Conservation (phyloP, 2,888 invertebrate genomes). For the Drosophila emarginata region DNA sequence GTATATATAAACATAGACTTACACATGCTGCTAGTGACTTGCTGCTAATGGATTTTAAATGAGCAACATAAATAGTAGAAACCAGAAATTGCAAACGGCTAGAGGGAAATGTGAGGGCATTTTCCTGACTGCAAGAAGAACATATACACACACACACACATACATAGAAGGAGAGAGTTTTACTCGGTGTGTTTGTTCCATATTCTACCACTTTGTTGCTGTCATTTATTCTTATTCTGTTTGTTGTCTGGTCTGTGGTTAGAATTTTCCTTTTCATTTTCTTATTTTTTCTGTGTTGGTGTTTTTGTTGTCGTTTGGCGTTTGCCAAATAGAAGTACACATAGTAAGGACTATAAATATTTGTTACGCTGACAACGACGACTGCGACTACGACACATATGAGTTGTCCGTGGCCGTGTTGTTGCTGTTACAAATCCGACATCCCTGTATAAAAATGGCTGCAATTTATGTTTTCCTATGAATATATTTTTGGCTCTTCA, state of each 20-base stretch:
- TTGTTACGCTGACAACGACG: slow-evolving; percentile 70
- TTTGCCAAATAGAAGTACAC: slow-evolving; percentile 50
- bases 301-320: slow-evolving; percentile 23
- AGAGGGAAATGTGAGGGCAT: neutral
- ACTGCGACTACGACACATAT: slow-evolving; percentile 39
- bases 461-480: slow-evolving; percentile 80
- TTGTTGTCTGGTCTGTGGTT: slow-evolving; percentile 44
- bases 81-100: slow-evolving; percentile 61
- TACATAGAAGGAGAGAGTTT: neutral
- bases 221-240: slow-evolving; percentile 64
- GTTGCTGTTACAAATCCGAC: slow-evolving; percentile 72
- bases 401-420: slow-evolving; percentile 28
- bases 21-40: slow-evolving; percentile 26
- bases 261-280: slow-evolving; percentile 22
- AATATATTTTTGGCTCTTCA: slow-evolving; percentile 62
- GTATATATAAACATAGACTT: neutral
- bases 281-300: slow-evolving; percentile 36
- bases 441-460: slow-evolving; percentile 74
- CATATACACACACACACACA: neutral
- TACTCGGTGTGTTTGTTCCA: slow-evolving; percentile 20
- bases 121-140: neutral
- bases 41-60: slow-evolving; percentile 82
- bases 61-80: slow-evolving; percentile 80
- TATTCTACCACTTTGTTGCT: slow-evolving; percentile 55
- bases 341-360: slow-evolving; percentile 69